Conservation (phyloP, 1,140 invertebrate species). For the Aethina tumida region DNA sequence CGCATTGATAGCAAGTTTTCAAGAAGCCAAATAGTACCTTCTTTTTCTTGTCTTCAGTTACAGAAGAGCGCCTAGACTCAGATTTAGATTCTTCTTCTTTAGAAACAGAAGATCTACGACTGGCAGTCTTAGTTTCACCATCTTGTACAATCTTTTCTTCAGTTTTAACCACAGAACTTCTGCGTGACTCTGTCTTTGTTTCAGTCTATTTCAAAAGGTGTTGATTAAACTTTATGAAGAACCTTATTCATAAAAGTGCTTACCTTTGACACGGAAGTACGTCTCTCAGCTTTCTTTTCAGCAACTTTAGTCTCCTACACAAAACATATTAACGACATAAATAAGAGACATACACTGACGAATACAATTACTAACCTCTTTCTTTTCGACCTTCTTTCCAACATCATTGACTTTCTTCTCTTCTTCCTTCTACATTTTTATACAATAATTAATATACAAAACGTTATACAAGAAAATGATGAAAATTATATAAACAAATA, state of each 20-base stretch:
- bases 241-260: no score
- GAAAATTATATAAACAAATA: conserved; percentile 11
- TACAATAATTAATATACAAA: conserved; percentile 4
- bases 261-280: conserved; percentile 19
- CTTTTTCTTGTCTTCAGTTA: conserved; percentile 46
- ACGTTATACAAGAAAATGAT: conserved; percentile 11
- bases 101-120: conserved; percentile 30
- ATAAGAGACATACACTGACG: conserved; percentile 18
- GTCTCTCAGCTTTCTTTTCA: conserved; percentile 16
- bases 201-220: conserved; percentile 39
- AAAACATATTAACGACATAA: conserved; percentile 15
- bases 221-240: no score
- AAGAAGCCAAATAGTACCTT: conserved; percentile 40
- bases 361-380: conserved; percentile 26
- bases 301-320: conserved; percentile 18
- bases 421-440: conserved; percentile 35
- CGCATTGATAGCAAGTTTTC: background rate
- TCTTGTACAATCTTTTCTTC: conserved; percentile 33
- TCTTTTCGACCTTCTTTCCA: conserved; percentile 34
- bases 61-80: conserved; percentile 52
- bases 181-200: conserved; percentile 52
- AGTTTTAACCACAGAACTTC: conserved; percentile 50
- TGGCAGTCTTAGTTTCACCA: conserved; percentile 27
- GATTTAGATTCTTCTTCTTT: conserved; percentile 45
- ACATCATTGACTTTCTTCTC: conserved; percentile 41